phyloP scores from a whole-genome alignment of 1,140 invertebrate genomes.

The Drosophila navojoa region DNA sequence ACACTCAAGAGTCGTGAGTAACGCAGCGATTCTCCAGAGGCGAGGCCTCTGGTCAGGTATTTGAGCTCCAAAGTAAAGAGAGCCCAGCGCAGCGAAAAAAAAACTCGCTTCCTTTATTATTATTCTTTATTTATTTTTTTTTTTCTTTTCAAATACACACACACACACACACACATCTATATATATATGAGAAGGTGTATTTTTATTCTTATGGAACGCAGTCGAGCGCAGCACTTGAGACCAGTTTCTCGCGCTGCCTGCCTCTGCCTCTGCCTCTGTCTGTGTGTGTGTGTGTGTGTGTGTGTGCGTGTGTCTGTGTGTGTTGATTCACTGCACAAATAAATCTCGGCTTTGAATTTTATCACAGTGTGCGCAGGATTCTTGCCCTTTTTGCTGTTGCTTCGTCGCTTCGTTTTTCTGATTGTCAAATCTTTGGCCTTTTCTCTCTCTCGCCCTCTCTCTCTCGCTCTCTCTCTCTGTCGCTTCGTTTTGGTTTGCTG shows the following conservation, averaged over 20 bases:
- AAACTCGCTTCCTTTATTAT: conserved; percentile 73
- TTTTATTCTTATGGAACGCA: conserved; percentile 56
- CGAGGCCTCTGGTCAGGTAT: conserved; percentile 47
- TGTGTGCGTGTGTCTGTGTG: conserved; percentile 51
- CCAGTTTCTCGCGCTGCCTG: conserved; percentile 51
- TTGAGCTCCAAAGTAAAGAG: conserved; percentile 41
- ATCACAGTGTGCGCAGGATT: conserved; percentile 64
- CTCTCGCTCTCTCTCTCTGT: conserved; percentile 3
- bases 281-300: conserved; percentile 31
- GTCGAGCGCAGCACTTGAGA: conserved; percentile 74
- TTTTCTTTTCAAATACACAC: conserved; percentile 68
- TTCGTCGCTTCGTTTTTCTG: conserved; percentile 52
- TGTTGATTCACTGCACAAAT: conserved; percentile 81
- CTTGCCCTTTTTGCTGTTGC: conserved; percentile 53
- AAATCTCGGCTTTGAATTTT: conserved; percentile 77
- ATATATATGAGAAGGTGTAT: conserved; percentile 35
- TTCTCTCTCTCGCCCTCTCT: neutral
- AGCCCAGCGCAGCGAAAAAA: conserved; percentile 20
- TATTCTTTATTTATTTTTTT: conserved; percentile 55
- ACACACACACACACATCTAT: conserved; percentile 16
- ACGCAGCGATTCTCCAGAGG: conserved; percentile 15
- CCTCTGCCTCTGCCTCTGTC: conserved; percentile 28
- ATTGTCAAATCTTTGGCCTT: conserved; percentile 68
- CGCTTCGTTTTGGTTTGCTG: conserved; percentile 19
- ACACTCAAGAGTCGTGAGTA: conserved; percentile 22